phyloP scores from a whole-genome alignment of 1,140 invertebrate species.

The Listronotus oregonensis region DNA sequence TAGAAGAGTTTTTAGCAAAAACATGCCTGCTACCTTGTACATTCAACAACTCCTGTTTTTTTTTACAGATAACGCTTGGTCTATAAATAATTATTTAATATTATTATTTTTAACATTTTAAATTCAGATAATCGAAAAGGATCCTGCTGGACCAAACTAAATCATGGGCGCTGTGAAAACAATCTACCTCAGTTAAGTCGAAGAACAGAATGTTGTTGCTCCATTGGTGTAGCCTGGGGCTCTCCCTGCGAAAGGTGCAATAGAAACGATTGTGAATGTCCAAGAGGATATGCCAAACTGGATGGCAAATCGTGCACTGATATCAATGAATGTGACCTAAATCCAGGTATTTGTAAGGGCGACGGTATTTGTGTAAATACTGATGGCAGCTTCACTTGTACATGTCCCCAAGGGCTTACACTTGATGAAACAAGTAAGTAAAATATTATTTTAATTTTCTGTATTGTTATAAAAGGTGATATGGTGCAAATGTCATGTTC shows the following conservation, averaged over 20 bases:
- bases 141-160: constrained; percentile 84
- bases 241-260: constrained; percentile 84
- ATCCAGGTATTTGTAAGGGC: constrained; percentile 72
- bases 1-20: too few species aligned
- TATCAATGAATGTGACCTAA: constrained; percentile 77
- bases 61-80: too few species aligned
- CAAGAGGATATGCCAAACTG: constrained; percentile 75
- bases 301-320: constrained; percentile 79
- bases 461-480: too few species aligned
- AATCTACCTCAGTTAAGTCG: constrained; percentile 74
- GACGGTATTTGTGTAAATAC: constrained; percentile 77
- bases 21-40: too few species aligned
- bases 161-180: constrained; percentile 81
- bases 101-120: too few species aligned
- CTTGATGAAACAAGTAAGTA: constrained; percentile 67
- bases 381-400: constrained; percentile 76
- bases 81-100: too few species aligned
- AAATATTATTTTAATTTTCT: too few species aligned
- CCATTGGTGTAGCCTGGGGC: constrained; percentile 88
- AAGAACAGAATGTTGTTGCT: constrained; percentile 85
- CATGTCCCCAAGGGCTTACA: constrained; percentile 71
- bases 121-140: constrained; percentile 78
- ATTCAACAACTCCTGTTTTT: too few species aligned
- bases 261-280: constrained; percentile 69
- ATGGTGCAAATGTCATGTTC: too few species aligned